Base-by-base conservation (phyloP, 2,797 vertebrate genomes). In the Aulostomus chinensis region DNA sequence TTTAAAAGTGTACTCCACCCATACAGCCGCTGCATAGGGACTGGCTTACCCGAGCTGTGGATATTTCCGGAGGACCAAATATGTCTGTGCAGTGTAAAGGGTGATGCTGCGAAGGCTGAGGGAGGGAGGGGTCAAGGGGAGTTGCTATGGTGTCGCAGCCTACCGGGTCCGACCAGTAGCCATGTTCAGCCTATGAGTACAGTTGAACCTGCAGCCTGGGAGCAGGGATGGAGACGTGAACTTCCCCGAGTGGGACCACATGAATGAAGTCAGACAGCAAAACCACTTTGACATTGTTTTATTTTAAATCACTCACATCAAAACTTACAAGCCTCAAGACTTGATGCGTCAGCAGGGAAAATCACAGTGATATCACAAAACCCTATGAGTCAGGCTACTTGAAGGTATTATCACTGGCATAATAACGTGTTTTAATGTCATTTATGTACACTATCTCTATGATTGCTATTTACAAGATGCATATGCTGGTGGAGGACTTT, bases 31-130 rank as follows among this genome's bases (percentile, higher is more conserved):
- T 88, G 88, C 88, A 78, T 78, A 86, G 83, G 84, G 86, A 90
- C 90, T 88, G 89, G 87, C 90, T 92, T 91, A 91, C 90, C 90
- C 88, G 86, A 87, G 88, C 88, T 82, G 88, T 74, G 88, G 87
- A 83, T 78, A 88, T 85, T 93, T 93, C 92, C 92, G 92, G 91
- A 91, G 90, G 89, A 92, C 91, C 92, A 92, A 92, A 92, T 92
- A 92, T 92, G 91, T 92, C 89, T 85, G 91, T 91, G 90, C 88
- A 62, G 90, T 78, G 87, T 87, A 80, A 86, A 81, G 89, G 86
- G 89, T 88, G 89, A 88, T 86, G 86, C 78, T 85, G 86, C 77
- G 85, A 81, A 80, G 62, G 75, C 80, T 69, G 76, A 69, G 83
- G 72, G 83, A 81, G 87, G 83, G 87, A 83, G 85, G 86, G 88